These are phyloP conservation scores for Drosophila azteca DNA, from an alignment of 1,140 invertebrate species.

Conservation along the genomic window DNA sequence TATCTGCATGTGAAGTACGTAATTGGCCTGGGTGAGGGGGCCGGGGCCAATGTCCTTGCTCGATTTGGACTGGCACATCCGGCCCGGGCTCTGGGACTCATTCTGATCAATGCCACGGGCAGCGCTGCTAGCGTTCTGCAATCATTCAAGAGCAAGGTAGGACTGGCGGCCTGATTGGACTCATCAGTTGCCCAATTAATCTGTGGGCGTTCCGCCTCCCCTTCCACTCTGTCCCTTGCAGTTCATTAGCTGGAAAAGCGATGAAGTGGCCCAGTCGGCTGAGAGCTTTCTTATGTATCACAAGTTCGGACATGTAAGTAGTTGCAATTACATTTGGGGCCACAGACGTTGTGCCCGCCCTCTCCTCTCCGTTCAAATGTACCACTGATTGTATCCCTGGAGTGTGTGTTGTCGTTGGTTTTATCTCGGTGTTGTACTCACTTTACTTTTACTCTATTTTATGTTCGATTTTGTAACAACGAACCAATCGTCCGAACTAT, in stretches of 20 bases:
- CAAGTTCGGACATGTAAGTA: conserved; percentile 95
- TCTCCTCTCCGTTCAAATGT: neutral
- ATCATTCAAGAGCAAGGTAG: conserved; percentile 92
- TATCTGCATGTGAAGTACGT: conserved; percentile 91
- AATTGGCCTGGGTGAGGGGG: conserved; percentile 94
- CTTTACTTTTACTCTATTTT: conserved; percentile 71
- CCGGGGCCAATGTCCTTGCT: conserved; percentile 94
- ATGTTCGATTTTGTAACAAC: conserved; percentile 58
- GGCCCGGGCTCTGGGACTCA: conserved; percentile 89
- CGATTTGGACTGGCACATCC: conserved; percentile 93
- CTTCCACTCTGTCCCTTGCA: conserved; percentile 66
- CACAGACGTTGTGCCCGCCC: neutral
- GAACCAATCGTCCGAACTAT: conserved; percentile 39
- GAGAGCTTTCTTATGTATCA: conserved; percentile 94
- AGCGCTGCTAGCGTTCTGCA: conserved; percentile 94
- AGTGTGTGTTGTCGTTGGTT: conserved; percentile 52
- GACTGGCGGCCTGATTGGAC: conserved; percentile 4
- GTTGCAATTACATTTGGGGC: neutral
- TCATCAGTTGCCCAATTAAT: conserved; percentile 20
- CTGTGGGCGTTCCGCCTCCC: conserved; percentile 1
- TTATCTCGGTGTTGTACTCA: conserved; percentile 65
- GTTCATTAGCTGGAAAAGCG: conserved; percentile 90
- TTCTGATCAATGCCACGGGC: conserved; percentile 94
- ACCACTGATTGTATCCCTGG: conserved; percentile 13
- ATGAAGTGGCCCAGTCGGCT: conserved; percentile 90